Evolutionary conservation across 1,140 invertebrate genomes (phyloP), one percentile per base, ranked within the genome.

Genomic region (Daktulosphaira vitifoliae): DNA sequence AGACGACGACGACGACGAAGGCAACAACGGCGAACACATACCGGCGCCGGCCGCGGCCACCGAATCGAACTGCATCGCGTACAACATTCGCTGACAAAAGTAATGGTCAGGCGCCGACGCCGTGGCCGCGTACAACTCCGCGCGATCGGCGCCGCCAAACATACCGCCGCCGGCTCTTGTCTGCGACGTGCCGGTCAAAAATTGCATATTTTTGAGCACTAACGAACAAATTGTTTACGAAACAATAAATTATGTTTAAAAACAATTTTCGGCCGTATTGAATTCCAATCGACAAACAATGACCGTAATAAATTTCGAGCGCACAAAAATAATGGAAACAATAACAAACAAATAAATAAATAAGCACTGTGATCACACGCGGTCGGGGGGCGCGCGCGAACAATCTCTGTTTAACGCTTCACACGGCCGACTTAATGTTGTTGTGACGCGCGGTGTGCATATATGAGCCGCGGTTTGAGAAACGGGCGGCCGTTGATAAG

Each of bases 41-140:
- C 48, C 26, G 48, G 33, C 51, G 59, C 42, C 62, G 56, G 52
- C 29, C 39, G 62, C 50, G 59, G 65, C 62, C 48, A 53, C 62
- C 49, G 49, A 56, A 59, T 66, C 66, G 52, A 66, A 66, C 66
- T 66, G 66, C 38, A 66, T 54, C 51, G 66, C 66, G 53, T 66
- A 66, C 66, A 54, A 66, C 66, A 66, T 66, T 54, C 66, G 66
- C 38, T 56, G 66, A 42, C 56, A 62, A 23, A 49, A 66, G 53
- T 66, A 66, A 37, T 66, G 66, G 38, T 66, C 66, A 62, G 56
- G 56, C 56, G 56, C 56, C 56, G 56, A 62, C 44, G 52, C 54
- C 44, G 66, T 54, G 33, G 66, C 50, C 52, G 52, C 66, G 23
- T 56, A 54, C 33, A 66, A 53, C 42, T 66, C 66, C 39, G 52